Evolutionary conservation across 2,888 invertebrate species (phyloP).

Genomic region (Mylabris sibirica): DNA sequence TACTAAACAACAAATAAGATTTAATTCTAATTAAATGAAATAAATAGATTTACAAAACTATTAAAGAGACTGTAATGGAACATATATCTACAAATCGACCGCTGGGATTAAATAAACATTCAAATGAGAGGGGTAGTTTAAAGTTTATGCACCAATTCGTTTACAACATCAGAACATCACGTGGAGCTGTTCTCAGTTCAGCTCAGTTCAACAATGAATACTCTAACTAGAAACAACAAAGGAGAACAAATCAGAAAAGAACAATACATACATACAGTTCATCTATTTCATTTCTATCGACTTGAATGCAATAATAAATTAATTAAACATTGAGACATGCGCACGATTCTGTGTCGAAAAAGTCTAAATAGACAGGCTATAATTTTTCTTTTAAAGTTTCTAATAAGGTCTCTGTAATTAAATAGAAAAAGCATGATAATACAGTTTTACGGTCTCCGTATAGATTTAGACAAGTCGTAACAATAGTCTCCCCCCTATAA

Average conservation of each 20-base stretch:
- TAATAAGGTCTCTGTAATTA: not conserved
- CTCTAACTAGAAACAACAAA: not conserved
- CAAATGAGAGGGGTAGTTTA: constrained; percentile 36
- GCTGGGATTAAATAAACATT: constrained; percentile 39
- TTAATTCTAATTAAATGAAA: constrained; percentile 44
- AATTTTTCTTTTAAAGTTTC: not conserved
- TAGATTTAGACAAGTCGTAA: constrained; percentile 8
- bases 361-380: not conserved
- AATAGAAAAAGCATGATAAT: not conserved
- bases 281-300: not conserved
- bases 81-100: constrained; percentile 44
- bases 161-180: constrained; percentile 20
- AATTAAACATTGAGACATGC: too few species aligned
- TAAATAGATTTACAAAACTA: constrained; percentile 44
- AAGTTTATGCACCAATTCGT: constrained; percentile 41
- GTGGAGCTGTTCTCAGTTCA: not conserved
- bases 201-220: not conserved
- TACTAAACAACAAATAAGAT: constrained; percentile 38
- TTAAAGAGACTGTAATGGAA: constrained; percentile 41
- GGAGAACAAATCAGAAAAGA: not conserved
- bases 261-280: not conserved
- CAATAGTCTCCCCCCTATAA: constrained; percentile 20
- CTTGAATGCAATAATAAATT: too few species aligned
- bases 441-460: not conserved
- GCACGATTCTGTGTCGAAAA: too few species aligned